phyloP scores from a whole-genome alignment of 2,113 vertebrate species.

The Paradoxurus hermaphroditus region DNA sequence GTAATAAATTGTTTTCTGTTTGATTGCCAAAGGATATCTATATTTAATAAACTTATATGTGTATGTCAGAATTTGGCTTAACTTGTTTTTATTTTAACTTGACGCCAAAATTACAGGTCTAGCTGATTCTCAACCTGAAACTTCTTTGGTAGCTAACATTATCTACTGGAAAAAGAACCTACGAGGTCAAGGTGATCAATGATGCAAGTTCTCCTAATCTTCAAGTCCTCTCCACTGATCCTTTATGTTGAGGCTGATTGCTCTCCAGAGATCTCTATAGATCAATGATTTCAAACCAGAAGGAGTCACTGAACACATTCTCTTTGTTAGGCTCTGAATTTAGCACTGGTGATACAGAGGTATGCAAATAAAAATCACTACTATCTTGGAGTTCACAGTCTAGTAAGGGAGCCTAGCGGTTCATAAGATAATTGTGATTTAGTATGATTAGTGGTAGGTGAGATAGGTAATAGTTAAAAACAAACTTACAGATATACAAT shows the following conservation, averaged over 20 bases:
- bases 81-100: background rate
- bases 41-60: background rate
- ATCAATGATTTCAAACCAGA: background rate
- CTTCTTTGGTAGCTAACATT: background rate
- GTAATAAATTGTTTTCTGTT: background rate
- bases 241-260: background rate
- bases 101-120: background rate
- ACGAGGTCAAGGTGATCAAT: background rate
- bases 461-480: background rate
- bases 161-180: background rate
- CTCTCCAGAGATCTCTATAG: background rate
- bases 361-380: background rate
- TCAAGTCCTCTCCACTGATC: background rate
- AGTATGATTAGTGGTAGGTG: background rate
- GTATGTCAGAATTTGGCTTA: background rate
- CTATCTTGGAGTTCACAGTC: background rate
- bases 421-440: background rate
- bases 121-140: background rate
- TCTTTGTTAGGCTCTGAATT: background rate
- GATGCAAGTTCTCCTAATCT: background rate
- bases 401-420: background rate
- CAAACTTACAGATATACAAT: background rate
- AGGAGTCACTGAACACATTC: background rate
- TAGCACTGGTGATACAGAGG: background rate
- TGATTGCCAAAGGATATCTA: background rate